A percentile compares a stretch with the other conserved stretches of the same genome.
Evolutionary conservation across 2,113 vertebrate genomes (phyloP).

Genomic region (Semnornis frantzii): DNA sequence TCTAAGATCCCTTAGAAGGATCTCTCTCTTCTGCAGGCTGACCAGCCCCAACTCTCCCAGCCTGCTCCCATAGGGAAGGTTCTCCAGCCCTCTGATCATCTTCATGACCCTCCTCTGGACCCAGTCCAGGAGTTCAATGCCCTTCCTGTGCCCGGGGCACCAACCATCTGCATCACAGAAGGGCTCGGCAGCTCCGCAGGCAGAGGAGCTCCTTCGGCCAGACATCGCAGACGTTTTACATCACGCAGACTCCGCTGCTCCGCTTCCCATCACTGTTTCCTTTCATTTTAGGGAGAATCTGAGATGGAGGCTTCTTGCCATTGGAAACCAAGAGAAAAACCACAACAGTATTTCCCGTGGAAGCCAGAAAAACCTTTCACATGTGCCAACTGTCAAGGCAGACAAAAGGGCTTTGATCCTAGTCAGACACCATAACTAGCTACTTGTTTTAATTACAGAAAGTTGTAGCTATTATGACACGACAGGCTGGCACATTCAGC

Average conservation of each 20-base stretch:
- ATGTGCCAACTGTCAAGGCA: conserved; percentile 60
- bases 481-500: conserved; percentile 54
- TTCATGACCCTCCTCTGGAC: no score
- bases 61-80: no score
- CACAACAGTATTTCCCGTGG: conserved; percentile 58
- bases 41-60: no score
- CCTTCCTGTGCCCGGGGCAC: no score
- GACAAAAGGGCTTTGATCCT: conserved; percentile 72
- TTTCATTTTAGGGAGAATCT: conserved; percentile 56
- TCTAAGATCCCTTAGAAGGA: no score
- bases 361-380: conserved; percentile 58
- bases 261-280: conserved; percentile 50
- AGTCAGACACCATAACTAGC: conserved; percentile 67
- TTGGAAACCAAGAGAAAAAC: conserved; percentile 60
- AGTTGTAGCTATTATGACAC: conserved; percentile 59
- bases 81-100: no score
- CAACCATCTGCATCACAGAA: background rate
- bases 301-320: conserved; percentile 36
- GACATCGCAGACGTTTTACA: background rate
- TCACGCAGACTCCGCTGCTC: conserved; percentile 28
- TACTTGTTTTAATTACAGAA: conserved; percentile 72
- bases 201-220: conserved; percentile 19
- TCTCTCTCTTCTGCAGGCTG: no score
- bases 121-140: no score
- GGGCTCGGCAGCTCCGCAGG: background rate